Percentiles rank a stretch among this genome's conserved stretches.
phyloP scores from a whole-genome alignment of 37 sponge, comb jelly and placozoan species.

The Geodia barretti region DNA sequence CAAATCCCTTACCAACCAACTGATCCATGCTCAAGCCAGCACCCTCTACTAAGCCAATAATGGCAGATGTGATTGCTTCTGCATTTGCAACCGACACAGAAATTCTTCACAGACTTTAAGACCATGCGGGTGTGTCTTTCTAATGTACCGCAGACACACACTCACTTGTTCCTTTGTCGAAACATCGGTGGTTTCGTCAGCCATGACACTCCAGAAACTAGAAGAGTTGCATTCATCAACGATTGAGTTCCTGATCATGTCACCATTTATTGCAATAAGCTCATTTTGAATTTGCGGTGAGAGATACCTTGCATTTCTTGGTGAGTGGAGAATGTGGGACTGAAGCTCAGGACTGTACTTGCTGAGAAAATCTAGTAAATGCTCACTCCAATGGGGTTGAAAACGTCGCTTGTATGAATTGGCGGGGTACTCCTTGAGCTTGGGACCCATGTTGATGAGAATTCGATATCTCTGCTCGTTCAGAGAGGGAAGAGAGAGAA shows the following conservation, averaged over 20 bases:
- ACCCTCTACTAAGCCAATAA: neutral
- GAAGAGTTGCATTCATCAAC: constrained; percentile 19
- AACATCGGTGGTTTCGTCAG: constrained; percentile 34
- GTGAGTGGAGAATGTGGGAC: no score
- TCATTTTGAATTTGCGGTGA: neutral
- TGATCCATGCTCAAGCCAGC: constrained; percentile 4
- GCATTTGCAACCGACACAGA: constrained; percentile 22
- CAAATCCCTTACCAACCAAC: constrained; percentile 31
- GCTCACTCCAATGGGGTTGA: no score
- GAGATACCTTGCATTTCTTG: no score
- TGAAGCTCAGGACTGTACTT: no score
- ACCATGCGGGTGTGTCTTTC: neutral
- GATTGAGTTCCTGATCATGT: neutral
- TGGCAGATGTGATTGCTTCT: constrained; percentile 9
- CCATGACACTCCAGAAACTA: constrained; percentile 22
- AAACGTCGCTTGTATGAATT: no score
- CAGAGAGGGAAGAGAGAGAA: no score
- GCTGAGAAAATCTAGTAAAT: no score
- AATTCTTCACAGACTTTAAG: constrained; percentile 26
- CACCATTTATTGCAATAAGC: constrained; percentile 1
- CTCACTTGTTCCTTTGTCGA: constrained; percentile 27
- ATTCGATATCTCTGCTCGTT: no score
- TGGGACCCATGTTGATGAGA: no score
- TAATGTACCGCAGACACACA: constrained; percentile 33
- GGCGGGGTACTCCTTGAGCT: no score